These are phyloP conservation scores for human DNA, from an alignment of 2,113 vertebrate genomes.

Conservation along the genomic window DNA sequence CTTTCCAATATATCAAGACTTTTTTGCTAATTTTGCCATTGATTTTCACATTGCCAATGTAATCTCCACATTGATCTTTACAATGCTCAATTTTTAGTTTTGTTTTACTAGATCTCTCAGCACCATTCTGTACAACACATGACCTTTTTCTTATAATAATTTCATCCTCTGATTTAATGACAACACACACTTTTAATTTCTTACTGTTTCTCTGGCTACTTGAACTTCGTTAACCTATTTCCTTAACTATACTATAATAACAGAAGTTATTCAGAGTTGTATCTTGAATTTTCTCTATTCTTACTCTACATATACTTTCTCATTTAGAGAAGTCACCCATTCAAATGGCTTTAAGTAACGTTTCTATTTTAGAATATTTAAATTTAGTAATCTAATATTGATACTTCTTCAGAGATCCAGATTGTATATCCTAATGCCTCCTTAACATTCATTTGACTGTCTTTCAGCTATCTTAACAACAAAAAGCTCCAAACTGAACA, in stretches of 20 bases:
- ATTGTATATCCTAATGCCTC: neutral
- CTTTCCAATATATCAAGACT: neutral
- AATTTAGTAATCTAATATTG: neutral
- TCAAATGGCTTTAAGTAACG: neutral
- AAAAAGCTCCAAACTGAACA: neutral
- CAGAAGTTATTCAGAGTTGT: neutral
- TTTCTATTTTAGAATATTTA: neutral
- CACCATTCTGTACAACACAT: neutral
- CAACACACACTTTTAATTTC: neutral
- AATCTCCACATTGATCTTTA: neutral
- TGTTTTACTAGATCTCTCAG: neutral
- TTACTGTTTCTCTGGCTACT: neutral
- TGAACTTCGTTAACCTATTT: neutral
- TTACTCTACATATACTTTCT: neutral
- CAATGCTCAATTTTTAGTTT: neutral
- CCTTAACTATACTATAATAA: neutral
- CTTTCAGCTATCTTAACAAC: neutral
- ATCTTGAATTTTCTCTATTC: neutral
- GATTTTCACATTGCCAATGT: neutral
- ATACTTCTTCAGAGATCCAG: neutral
- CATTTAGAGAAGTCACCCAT: neutral
- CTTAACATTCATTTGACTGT: neutral
- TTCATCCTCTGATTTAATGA: neutral
- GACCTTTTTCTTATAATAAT: neutral
- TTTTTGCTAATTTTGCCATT: neutral